These are phyloP conservation scores for Dicyrtomina minuta DNA, from an alignment of 2,888 invertebrate species.

Conservation along the genomic window DNA sequence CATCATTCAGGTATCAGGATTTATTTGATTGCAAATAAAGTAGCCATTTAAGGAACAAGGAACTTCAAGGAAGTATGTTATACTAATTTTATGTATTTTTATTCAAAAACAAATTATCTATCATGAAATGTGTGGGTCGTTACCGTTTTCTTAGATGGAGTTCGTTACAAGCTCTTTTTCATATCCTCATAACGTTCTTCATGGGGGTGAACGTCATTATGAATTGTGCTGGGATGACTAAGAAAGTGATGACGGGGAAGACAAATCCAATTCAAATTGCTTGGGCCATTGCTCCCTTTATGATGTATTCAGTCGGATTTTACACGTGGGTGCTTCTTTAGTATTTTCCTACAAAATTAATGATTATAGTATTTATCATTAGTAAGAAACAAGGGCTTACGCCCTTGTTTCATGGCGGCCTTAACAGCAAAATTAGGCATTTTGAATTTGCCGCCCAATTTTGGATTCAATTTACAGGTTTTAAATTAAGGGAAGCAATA, in stretches of 20 bases:
- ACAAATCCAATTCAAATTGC: constrained; percentile 16
- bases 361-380: neutral
- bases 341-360: too few species aligned
- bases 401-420: too few species aligned
- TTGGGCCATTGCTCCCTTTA: constrained; percentile 1
- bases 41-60: neutral
- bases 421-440: too few species aligned
- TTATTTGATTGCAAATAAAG: neutral
- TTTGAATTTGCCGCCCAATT: too few species aligned
- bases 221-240: constrained; percentile 17
- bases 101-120: too few species aligned
- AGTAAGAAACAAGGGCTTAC: neutral
- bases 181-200: neutral
- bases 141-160: too few species aligned
- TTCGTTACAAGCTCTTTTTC: neutral
- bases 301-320: neutral
- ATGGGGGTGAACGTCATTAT: constrained; percentile 6
- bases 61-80: neutral
- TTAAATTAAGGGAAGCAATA: too few species aligned
- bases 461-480: too few species aligned
- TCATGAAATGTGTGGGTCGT: too few species aligned
- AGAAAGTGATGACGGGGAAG: constrained; percentile 11
- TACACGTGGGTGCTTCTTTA: constrained; percentile 6
- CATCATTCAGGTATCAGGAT: constrained; percentile 6
- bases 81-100: neutral